These are phyloP conservation scores for Paramormyrops hopkinsi DNA, from an alignment of 2,797 vertebrate genomes.

Conservation along the genomic window DNA sequence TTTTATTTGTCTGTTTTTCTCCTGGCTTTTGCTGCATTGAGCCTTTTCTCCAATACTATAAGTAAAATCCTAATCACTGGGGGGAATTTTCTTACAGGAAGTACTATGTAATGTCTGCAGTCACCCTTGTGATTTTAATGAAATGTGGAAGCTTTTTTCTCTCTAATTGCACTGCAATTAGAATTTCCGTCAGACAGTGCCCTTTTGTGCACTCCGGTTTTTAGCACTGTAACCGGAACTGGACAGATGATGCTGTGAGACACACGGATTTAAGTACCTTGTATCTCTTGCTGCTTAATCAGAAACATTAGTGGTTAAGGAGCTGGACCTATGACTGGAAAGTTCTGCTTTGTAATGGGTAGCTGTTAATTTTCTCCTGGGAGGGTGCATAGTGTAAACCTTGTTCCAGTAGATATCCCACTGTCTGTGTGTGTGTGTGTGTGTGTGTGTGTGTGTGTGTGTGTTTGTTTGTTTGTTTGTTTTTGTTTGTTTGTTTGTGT, in stretches of 20 bases:
- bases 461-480: too few relatives aligned
- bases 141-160: not conserved
- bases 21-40: not conserved
- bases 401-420: not conserved
- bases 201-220: not conserved
- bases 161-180: not conserved
- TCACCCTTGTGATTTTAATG: not conserved
- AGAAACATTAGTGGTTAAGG: not conserved
- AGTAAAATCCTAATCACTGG: not conserved
- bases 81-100: not conserved
- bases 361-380: not conserved
- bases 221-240: not conserved
- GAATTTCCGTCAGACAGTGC: not conserved
- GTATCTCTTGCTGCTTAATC: not conserved
- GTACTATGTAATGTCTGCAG: not conserved
- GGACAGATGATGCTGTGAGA: not conserved
- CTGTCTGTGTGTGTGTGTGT: not conserved
- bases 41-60: not conserved
- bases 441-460: too few relatives aligned
- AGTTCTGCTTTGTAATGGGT: not conserved
- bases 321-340: not conserved
- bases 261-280: not conserved
- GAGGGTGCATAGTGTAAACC: not conserved
- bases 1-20: not conserved
- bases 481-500: too few relatives aligned